Base-by-base conservation (phyloP, 2,113 vertebrate genomes). In the Pangasianodon gigas region DNA sequence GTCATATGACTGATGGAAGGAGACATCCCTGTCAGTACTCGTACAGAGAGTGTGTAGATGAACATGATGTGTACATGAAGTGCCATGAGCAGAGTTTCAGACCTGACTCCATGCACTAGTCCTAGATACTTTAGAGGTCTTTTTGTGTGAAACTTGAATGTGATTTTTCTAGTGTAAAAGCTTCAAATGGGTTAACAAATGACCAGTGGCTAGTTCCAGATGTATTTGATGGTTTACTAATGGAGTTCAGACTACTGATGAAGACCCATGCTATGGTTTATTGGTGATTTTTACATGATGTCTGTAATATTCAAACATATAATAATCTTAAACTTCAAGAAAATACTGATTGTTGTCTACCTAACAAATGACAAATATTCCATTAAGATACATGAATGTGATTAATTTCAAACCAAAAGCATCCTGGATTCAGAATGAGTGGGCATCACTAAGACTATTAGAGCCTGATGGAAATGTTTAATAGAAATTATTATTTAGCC, bases 11-110 rank as follows among this genome's bases (percentile, higher is more conserved):
- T 54, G 79, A 82, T 82, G 51, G 51, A 52, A 82, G 29, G 29
- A 82, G 79, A 82, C 79, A 82, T n/a, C 79, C 4, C 65, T 54
- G 85, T 74, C 51, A 86, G 48, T 71, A 74, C 48, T 54, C 1
- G 10, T 86, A 54, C 10, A 37, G n/a, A 54, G 65, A 37, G n/a
- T 71, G 62, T 85, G 37, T 62, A 48, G 19, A 84, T 21, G 44
- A 67, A 85, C 84, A 51, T 26, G 24, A 62, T 60, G 19, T 44
- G 44, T 79, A 48, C 44, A 48, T n/a, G 29, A 81, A 81, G 79
- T 18, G 79, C 77, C 77, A n/a, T 7, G 46, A 80, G 46, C 77
- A n/a, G 46, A 80, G 46, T 52, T 80, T 52, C 24, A 51, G 51
- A 52, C 48, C 21, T 46, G 75, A 46, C 24, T 79, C 21, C 44